Base-by-base conservation (phyloP, 2,888 invertebrate species). In the Hybos culiciformis region DNA sequence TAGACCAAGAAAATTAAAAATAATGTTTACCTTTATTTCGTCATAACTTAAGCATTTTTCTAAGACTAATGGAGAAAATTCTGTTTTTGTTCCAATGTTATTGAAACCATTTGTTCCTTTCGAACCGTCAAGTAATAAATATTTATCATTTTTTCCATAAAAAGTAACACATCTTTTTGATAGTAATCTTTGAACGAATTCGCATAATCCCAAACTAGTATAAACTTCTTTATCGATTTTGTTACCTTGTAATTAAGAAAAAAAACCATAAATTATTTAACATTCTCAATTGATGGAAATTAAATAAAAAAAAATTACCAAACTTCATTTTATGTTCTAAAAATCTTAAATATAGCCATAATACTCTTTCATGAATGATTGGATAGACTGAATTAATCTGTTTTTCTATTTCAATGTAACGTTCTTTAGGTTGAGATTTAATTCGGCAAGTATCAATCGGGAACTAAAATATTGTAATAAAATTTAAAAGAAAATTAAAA, bases 311-410 rank as follows among this genome's bases (percentile, higher is more conserved):
- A 12, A 6, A 12, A n/a, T n/a, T 43, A 50, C 50, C 54, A 48
- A 51, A 52, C 45, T 50, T 48, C 14, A 14, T 33, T 57, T 78
- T 78, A 52, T 74, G 71, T 39, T 74, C 70, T 23, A 80, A 62
- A 59, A 78, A 79, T 46, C 71, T 67, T 1, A 73, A 69, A 56
- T 73, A 74, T 3, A 80, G 57, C 5, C 72, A 61, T 1, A 80
- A 48, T 24, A 72, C 73, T 43, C 74, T 67, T 55, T 78, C 78
- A 51, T 79, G 79, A 42, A 79, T 63, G 11, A 79, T 48, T 1
- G 79, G 78, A 53, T 79, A 78, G 2, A 71, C 73, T 0, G 77
- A 76, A 2, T 62, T 64, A 12, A 50, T 45, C 43, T 55, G 53
- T 3, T 48, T 41, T 46, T 42, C 40, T 19, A 56, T 52, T 2